Conservation (phyloP, 2,113 vertebrate species). For the Coptodon bakossiorum region DNA sequence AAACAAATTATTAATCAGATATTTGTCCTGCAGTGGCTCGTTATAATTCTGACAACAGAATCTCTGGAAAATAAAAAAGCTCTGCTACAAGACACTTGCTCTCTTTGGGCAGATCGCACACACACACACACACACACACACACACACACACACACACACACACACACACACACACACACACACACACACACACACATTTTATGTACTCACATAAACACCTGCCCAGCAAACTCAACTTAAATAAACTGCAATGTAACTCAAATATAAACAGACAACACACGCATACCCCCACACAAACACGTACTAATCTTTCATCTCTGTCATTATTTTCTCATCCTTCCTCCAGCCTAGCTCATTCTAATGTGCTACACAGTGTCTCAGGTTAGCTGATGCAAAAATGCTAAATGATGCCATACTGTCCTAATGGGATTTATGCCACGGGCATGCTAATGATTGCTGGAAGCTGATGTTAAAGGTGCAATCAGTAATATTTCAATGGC, state of each 20-base stretch:
- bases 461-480: slow-evolving; percentile 35
- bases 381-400: slow-evolving; percentile 26
- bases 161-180: not conserved
- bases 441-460: slow-evolving; percentile 35
- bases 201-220: not conserved
- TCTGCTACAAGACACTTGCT: slow-evolving; percentile 13
- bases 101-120: not conserved
- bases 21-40: slow-evolving; percentile 30
- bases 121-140: not conserved
- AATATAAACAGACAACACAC: not conserved
- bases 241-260: not conserved
- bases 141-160: not conserved
- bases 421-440: slow-evolving; percentile 39
- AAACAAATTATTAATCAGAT: slow-evolving; percentile 44
- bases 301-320: not conserved
- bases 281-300: not conserved
- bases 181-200: not conserved
- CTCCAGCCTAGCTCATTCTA: slow-evolving; percentile 1
- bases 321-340: slow-evolving; percentile 7
- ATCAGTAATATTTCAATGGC: slow-evolving; percentile 32
- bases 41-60: slow-evolving; percentile 43
- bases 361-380: slow-evolving; percentile 15
- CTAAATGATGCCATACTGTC: slow-evolving; percentile 29
- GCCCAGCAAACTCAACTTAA: not conserved
- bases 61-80: slow-evolving; percentile 16